Percentiles rank a stretch among this genome's conserved stretches.
These are phyloP conservation scores for Selene dorsalis DNA, from an alignment of 2,797 vertebrate species.

Conservation along the genomic window DNA sequence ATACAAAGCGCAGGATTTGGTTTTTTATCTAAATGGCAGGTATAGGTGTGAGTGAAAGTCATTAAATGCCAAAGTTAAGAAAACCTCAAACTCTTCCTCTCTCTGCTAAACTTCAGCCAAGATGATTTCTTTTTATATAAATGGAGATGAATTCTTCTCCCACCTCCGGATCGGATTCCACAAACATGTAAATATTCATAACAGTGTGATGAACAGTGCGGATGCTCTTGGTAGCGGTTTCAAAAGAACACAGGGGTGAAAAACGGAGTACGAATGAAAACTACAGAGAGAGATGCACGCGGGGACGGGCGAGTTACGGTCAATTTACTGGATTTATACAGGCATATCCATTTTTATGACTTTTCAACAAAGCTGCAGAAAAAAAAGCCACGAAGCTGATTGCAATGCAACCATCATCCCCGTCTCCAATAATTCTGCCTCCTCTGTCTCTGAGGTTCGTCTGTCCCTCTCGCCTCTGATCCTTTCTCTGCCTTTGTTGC, in stretches of 20 bases:
- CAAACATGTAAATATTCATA: constrained; percentile 68
- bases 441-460: constrained; percentile 44
- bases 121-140: constrained; percentile 18
- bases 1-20: not conserved
- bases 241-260: constrained; percentile 31
- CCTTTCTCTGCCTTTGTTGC: constrained; percentile 54
- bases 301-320: constrained; percentile 37
- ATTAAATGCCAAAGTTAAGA: constrained; percentile 40
- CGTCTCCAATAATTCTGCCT: constrained; percentile 17
- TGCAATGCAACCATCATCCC: constrained; percentile 41
- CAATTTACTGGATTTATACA: constrained; percentile 25
- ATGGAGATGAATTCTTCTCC: constrained; percentile 46
- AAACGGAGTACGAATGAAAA: not conserved
- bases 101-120: not conserved
- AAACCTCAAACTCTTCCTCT: constrained; percentile 10
- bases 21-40: constrained; percentile 31
- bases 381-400: constrained; percentile 21
- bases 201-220: constrained; percentile 21
- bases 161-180: constrained; percentile 47
- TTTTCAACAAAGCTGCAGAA: constrained; percentile 22
- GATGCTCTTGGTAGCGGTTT: constrained; percentile 30
- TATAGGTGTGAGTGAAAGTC: constrained; percentile 11
- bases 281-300: constrained; percentile 4
- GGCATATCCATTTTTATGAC: constrained; percentile 22
- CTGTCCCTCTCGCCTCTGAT: constrained; percentile 54